phyloP scores from a whole-genome alignment of 2,113 vertebrate genomes.

The Oncorhynchus keta region DNA sequence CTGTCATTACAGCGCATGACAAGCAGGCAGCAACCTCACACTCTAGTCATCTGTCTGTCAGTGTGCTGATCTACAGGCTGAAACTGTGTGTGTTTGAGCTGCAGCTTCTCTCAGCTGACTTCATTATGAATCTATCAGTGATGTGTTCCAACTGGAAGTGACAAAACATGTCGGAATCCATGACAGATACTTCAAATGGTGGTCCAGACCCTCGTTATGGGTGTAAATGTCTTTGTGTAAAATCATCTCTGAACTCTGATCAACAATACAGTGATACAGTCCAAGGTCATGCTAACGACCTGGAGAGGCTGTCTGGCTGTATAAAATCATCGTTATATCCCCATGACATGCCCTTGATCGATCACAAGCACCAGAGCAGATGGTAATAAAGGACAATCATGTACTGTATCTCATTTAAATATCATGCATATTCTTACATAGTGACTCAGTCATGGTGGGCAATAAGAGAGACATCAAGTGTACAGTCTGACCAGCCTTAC shows the following conservation, averaged over 20 bases:
- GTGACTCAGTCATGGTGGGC: conserved; percentile 22
- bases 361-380: conserved; percentile 64
- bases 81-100: neutral
- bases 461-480: conserved; percentile 45
- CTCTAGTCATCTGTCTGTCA: neutral
- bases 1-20: neutral
- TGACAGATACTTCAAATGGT: neutral
- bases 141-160: neutral
- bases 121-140: too few relatives aligned
- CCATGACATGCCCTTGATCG: conserved; percentile 66
- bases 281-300: neutral
- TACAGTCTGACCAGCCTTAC: neutral
- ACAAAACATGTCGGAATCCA: neutral
- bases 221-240: too few relatives aligned
- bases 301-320: conserved; percentile 4
- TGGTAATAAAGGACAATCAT: conserved; percentile 73
- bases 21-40: neutral
- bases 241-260: neutral
- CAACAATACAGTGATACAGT: neutral
- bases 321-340: conserved; percentile 62
- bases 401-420: conserved; percentile 70
- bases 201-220: neutral
- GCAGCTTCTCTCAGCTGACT: too few relatives aligned
- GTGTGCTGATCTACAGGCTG: neutral
- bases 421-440: conserved; percentile 35